These are phyloP conservation scores for Axea sp. DNA, from an alignment of 2,888 invertebrate genomes.

Conservation along the genomic window DNA sequence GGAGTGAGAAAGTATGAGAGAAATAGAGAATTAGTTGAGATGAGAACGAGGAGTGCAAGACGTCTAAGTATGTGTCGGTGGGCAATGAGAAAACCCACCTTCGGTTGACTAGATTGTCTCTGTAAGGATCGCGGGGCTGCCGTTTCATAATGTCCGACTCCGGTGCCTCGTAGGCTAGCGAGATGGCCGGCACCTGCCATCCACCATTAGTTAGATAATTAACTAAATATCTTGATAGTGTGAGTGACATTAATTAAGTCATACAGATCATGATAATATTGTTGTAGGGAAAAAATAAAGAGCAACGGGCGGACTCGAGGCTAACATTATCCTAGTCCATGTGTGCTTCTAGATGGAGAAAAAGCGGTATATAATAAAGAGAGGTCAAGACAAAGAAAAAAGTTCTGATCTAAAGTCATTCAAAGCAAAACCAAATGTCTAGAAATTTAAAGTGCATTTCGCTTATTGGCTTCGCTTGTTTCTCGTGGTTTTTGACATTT, in stretches of 20 bases:
- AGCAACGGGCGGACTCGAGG: constrained; percentile 48
- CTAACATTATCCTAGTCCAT: constrained; percentile 52
- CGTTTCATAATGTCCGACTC: constrained; percentile 99
- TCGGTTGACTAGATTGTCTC: constrained; percentile 99
- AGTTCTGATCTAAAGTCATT: constrained; percentile 39
- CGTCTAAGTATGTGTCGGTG: constrained; percentile 71
- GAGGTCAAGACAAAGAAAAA: constrained; percentile 55
- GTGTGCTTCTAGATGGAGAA: constrained; percentile 57
- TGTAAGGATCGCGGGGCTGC: constrained; percentile 97
- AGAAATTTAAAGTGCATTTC: too few relatives aligned
- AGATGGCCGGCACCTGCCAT: constrained; percentile 96
- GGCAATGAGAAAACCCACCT: constrained; percentile 86
- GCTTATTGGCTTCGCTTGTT: too few relatives aligned
- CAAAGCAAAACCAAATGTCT: constrained; percentile 33
- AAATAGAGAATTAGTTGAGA: constrained; percentile 39
- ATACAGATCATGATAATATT: constrained; percentile 47
- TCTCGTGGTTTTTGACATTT: constrained; percentile 9
- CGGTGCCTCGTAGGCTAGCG: constrained; percentile 99
- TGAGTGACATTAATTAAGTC: constrained; percentile 48
- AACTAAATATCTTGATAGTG: constrained; percentile 65
- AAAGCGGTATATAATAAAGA: constrained; percentile 60
- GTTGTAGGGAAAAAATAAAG: constrained; percentile 41
- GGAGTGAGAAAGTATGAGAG: constrained; percentile 31
- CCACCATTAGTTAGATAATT: constrained; percentile 75
- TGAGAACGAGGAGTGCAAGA: constrained; percentile 59